Conservation (phyloP, 2,113 vertebrate species). For the Nasalis larvatus region DNA sequence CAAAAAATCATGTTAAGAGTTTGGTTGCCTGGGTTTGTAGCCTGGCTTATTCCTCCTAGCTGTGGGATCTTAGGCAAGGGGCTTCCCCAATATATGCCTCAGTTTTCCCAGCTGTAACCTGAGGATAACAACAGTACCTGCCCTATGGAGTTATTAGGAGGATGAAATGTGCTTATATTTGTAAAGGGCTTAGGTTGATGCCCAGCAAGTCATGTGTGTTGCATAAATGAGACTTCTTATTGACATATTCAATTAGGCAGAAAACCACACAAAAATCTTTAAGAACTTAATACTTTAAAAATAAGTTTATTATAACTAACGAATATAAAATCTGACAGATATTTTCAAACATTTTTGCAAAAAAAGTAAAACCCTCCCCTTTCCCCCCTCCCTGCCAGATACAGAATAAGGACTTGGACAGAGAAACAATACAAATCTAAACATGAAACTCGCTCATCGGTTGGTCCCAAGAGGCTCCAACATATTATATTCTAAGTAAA, state of each 20-base stretch:
- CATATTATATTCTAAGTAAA: constrained; percentile 53
- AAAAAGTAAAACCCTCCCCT: constrained; percentile 65
- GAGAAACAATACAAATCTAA: constrained; percentile 55
- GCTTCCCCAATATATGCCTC: not conserved
- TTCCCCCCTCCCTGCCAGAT: constrained; percentile 32
- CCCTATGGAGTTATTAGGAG: not conserved
- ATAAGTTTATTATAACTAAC: constrained; percentile 87
- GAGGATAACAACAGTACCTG: not conserved
- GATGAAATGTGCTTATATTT: not conserved
- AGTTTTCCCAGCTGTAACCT: not conserved
- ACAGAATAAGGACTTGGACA: constrained; percentile 55
- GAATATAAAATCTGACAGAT: constrained; percentile 83
- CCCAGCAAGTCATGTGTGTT: not conserved
- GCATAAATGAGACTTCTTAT: not conserved
- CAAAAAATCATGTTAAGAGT: not conserved
- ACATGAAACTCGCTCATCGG: constrained; percentile 62
- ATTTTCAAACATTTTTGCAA: constrained; percentile 78
- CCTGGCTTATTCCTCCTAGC: not conserved
- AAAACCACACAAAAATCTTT: constrained; percentile 25
- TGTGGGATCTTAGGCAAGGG: not conserved
- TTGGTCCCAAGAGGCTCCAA: constrained; percentile 28
- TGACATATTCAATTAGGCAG: not conserved
- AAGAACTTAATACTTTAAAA: constrained; percentile 79
- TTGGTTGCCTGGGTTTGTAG: not conserved
- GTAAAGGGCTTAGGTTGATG: not conserved